Conservation (phyloP, 1,140 invertebrate genomes). For the Euglossa dilemma region DNA sequence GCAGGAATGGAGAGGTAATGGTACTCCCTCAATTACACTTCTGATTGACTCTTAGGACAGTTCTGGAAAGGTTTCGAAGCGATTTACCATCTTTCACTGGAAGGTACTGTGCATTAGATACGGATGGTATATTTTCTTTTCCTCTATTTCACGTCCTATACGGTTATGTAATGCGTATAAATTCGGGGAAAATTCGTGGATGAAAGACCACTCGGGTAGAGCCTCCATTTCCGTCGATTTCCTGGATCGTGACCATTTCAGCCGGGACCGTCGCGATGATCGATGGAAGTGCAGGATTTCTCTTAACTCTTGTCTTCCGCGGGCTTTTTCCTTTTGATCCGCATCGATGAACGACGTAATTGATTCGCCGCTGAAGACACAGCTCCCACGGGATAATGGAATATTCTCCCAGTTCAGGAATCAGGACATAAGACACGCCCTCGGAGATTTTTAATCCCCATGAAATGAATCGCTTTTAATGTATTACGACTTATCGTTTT, state of each 20-base stretch:
- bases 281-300: conserved; percentile 38
- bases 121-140: conserved; percentile 23
- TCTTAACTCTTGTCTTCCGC: conserved; percentile 19
- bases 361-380: conserved; percentile 34
- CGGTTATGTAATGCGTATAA: conserved; percentile 61
- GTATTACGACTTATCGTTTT: background rate
- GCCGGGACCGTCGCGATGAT: conserved; percentile 23
- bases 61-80: conserved; percentile 6
- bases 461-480: background rate
- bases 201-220: conserved; percentile 51
- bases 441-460: conserved; percentile 38
- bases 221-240: conserved; percentile 77
- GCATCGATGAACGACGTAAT: conserved; percentile 54
- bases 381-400: conserved; percentile 43
- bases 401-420: conserved; percentile 25
- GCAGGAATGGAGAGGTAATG: too few relatives aligned
- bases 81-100: conserved; percentile 1
- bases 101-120: conserved; percentile 9
- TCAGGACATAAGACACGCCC: background rate
- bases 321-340: conserved; percentile 34
- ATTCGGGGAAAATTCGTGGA: conserved; percentile 44
- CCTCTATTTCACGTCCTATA: background rate
- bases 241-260: conserved; percentile 69
- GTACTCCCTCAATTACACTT: background rate
- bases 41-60: background rate